Conservation (phyloP, 2,888 invertebrate genomes). For the Heliconius sara region DNA sequence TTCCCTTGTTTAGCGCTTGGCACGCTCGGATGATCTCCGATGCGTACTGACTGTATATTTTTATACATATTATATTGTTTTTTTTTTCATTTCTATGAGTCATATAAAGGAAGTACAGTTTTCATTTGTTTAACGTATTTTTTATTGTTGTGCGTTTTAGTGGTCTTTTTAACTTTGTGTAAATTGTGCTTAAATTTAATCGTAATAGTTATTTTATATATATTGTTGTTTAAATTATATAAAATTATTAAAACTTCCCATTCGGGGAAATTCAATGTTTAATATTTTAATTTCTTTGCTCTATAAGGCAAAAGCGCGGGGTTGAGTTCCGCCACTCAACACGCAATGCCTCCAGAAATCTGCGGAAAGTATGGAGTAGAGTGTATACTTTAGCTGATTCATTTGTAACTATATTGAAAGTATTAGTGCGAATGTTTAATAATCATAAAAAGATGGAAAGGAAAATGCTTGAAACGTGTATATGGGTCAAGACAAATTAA, state of each 20-base stretch:
- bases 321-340: too few species aligned
- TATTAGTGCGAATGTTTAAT: neutral
- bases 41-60: conserved; percentile 32
- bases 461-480: neutral
- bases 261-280: too few species aligned
- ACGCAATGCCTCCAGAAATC: too few species aligned
- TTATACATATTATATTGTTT: neutral
- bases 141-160: neutral
- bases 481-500: neutral
- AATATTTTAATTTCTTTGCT: too few species aligned
- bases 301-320: too few species aligned
- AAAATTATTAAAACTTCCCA: too few species aligned
- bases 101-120: neutral
- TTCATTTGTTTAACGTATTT: neutral
- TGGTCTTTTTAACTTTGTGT: neutral
- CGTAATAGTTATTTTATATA: too few species aligned
- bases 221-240: too few species aligned
- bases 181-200: too few species aligned
- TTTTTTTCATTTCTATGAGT: neutral
- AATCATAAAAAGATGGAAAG: neutral
- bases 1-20: conserved; percentile 35
- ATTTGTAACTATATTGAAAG: neutral
- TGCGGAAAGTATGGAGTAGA: too few species aligned
- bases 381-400: too few species aligned
- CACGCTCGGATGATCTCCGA: conserved; percentile 40